Base-by-base conservation (phyloP, 2,113 vertebrate species). In the Pelmatolapia mariae region DNA sequence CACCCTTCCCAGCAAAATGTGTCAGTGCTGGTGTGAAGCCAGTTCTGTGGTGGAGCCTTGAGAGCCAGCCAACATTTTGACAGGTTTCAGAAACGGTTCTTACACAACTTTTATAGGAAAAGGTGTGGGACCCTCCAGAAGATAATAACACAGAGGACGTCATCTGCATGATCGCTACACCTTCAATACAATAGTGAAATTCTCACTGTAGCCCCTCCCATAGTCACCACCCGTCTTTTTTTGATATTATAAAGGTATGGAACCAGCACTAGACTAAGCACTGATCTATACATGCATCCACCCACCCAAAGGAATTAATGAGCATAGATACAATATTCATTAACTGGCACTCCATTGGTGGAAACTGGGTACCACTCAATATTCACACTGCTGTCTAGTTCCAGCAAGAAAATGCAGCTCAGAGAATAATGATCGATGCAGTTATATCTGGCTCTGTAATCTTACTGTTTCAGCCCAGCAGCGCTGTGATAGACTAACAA, bases 371-470 rank as follows among this genome's bases (percentile, higher is more conserved):
- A 66, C 61, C 4, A n/a, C 61, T 66, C 33, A 66, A n/a, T 7
- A n/a, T 38, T 18, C 31, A 36, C 18, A 19, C 6, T 2, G 61
- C 0, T 38, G 10, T 38, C 61, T 66, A 12, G 61, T 38, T 66
- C 31, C 31, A 66, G 61, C 61, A 36, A 66, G 61, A 66, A 66
- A 66, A 3, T 66, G 61, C 31, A 66, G 10, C 10, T 66, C 0
- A 0, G 10, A 38, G 0, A 19, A 66, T n/a, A 66, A 36, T 66
- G 19, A 38, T n/a, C n/a, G 3, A 8, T 66, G 31, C 10, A 0
- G 2, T 63, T 19, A 33, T 22, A 66, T 38, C 6, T 38, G 11
- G 10, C 63, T 24, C 36, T 40, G 36, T 6, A 40, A 24, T 15
- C 33, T 40, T 40, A 0, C 10, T 24, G 63, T 9, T 71, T 71